These are phyloP conservation scores for Protobothrops mucrosquamatus DNA, from an alignment of 2,113 vertebrate genomes.

Conservation along the genomic window DNA sequence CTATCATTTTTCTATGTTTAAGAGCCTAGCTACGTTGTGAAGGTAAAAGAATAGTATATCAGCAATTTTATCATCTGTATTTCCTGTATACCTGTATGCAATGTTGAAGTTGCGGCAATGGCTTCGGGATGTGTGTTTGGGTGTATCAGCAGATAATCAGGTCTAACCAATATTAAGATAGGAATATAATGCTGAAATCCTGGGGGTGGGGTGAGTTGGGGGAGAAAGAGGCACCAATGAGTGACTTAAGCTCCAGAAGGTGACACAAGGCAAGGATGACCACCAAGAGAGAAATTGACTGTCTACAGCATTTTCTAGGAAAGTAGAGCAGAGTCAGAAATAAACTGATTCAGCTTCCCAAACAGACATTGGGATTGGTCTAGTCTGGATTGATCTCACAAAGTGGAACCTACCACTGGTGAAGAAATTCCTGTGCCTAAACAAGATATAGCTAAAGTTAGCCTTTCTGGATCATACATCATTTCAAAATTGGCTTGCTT, in stretches of 20 bases:
- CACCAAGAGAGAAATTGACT: background rate
- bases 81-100: background rate
- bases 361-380: background rate
- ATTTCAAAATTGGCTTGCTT: background rate
- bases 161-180: background rate
- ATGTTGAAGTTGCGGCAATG: background rate
- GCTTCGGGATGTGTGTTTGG: background rate
- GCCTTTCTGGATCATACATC: background rate
- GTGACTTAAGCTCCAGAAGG: background rate
- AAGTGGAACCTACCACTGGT: background rate
- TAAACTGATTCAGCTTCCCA: background rate
- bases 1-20: background rate
- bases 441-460: background rate
- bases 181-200: background rate
- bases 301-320: background rate
- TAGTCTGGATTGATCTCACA: background rate
- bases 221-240: background rate
- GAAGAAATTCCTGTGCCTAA: background rate
- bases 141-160: background rate
- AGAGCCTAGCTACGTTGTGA: background rate
- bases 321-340: background rate
- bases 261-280: background rate
- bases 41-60: background rate
- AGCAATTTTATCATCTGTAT: background rate
- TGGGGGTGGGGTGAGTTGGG: background rate